These are phyloP conservation scores for Steinernema hermaphroditum DNA, from an alignment of 2,888 invertebrate genomes.

Conservation along the genomic window DNA sequence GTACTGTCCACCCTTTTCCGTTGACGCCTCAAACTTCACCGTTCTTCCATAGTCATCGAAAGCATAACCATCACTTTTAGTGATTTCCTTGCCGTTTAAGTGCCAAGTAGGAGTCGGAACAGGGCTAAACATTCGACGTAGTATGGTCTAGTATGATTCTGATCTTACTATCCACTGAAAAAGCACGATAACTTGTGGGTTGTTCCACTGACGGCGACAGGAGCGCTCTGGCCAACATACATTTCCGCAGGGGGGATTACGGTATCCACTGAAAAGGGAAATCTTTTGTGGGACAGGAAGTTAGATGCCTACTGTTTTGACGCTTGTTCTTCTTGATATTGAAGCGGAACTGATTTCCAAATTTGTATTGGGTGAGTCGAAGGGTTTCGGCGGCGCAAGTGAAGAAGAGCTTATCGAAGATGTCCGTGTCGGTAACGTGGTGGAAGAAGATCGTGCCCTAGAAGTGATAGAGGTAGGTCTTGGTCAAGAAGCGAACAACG, in stretches of 20 bases:
- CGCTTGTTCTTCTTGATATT: neutral
- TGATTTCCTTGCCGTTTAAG: conserved; percentile 62
- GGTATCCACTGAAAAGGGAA: conserved; percentile 22
- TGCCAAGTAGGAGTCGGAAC: conserved; percentile 63
- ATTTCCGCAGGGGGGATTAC: conserved; percentile 47
- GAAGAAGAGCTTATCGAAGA: conserved; percentile 60
- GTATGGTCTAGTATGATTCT: neutral
- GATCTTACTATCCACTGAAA: conserved; percentile 70
- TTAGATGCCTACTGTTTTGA: neutral
- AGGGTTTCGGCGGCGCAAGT: conserved; percentile 66
- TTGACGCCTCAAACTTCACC: conserved; percentile 77
- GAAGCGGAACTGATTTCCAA: conserved; percentile 59
- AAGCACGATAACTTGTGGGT: conserved; percentile 69
- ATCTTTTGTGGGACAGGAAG: neutral
- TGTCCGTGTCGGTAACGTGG: conserved; percentile 62
- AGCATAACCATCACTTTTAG: conserved; percentile 54
- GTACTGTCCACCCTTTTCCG: conserved; percentile 87
- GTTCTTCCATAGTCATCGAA: conserved; percentile 65
- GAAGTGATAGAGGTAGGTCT: conserved; percentile 30
- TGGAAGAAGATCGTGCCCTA: conserved; percentile 67
- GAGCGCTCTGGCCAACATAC: conserved; percentile 65
- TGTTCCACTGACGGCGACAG: conserved; percentile 63
- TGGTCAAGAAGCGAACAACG: too few species aligned
- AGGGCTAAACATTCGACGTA: conserved; percentile 57
- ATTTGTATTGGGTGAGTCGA: conserved; percentile 66